Base-by-base conservation (phyloP, 2,113 vertebrate species). In the Melanocharis versteri region DNA sequence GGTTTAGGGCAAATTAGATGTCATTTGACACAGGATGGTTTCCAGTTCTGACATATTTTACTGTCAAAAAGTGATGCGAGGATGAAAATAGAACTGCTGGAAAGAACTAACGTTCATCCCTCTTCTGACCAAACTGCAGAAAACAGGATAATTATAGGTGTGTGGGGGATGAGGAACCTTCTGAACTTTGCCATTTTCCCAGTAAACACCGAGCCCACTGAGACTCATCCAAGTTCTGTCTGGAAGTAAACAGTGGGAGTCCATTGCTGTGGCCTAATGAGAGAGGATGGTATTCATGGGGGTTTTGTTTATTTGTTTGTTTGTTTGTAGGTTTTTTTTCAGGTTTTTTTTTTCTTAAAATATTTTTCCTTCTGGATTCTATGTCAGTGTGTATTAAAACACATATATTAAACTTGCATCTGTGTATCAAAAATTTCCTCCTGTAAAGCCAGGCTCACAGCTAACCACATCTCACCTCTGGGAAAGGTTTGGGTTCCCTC, bases 111-210 rank as follows among this genome's bases (percentile, higher is more conserved):
- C 5, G 3, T 81, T 70, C 76, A 40, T 83, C 42, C 66, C 37
- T 91, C 79, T 20, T 83, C 91, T 94, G 92, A 72, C 93, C 76
- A 69, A 80, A 50, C 77, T 83, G 72, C 53, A 89, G 94, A 54
- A 95, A 96, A 93, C 92, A 96, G 93, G 86, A 45, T 96, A 97
- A 96, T 97, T 96, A 89, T 91, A 96, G 92, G 58, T 90, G 47
- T 83, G 64, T 65, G 86, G 19, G 65, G 84, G 81, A 56, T 61
- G 93, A 85, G 77, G 77, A 96, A 94, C 94, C 86, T 95, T 78
- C 78, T 96, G 94, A 96, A 96, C 92, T 91, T 91, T 83, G 89
- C 80, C n/a, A 45, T 88, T 89, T 87, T 56, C 37, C 71, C 76
- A 83, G 66, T 95, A 94, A 97, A 95, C 83, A 92, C 11, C 21